Conservation (phyloP, 2,888 invertebrate genomes). For the Actias luna region DNA sequence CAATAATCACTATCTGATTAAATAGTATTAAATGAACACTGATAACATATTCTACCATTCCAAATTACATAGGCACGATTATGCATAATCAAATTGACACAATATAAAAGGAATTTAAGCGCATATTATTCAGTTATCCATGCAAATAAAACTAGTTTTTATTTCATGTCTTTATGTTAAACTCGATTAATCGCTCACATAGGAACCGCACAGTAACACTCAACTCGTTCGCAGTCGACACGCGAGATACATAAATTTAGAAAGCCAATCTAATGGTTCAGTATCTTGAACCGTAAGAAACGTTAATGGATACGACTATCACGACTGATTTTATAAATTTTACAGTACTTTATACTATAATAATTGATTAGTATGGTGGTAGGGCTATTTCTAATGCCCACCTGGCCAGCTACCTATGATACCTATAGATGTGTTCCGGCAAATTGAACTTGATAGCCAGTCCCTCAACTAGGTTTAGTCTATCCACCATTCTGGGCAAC, state of each 20-base stretch:
- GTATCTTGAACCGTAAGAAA: constrained; percentile 42
- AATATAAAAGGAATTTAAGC: constrained; percentile 3
- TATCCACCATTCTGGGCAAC: too few species aligned
- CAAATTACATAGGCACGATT: too few species aligned
- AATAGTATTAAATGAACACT: too few species aligned
- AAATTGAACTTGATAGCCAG: too few species aligned
- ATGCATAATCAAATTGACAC: too few species aligned
- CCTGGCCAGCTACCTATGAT: too few species aligned
- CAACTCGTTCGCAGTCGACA: constrained; percentile 43
- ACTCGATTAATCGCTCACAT: not conserved
- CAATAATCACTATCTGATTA: too few species aligned
- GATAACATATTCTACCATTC: too few species aligned
- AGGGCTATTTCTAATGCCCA: too few species aligned
- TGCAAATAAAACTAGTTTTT: constrained; percentile 26
- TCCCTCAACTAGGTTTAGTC: too few species aligned
- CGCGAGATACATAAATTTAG: constrained; percentile 56
- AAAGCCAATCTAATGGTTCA: constrained; percentile 50
- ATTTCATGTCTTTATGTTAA: not conserved
- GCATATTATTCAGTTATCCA: constrained; percentile 28
- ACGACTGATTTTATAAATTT: constrained; percentile 31
- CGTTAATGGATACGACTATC: constrained; percentile 54
- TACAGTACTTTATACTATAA: not conserved
- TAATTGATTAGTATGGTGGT: too few species aligned
- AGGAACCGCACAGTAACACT: not conserved
- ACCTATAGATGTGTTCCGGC: too few species aligned